phyloP scores from a whole-genome alignment of 1,140 invertebrate species.

The Dendrolimus punctatus region DNA sequence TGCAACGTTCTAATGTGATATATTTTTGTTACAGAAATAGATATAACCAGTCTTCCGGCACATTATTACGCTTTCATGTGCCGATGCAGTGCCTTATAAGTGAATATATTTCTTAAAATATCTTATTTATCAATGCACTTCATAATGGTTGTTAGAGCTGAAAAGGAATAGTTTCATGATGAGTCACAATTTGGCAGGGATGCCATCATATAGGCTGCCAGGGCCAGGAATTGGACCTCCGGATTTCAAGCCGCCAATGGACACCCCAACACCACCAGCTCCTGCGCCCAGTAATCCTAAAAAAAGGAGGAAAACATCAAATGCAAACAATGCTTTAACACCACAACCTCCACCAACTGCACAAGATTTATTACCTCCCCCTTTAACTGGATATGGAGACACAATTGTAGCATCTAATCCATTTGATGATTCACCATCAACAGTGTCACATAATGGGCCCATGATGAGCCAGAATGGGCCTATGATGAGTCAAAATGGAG shows the following conservation, averaged over 20 bases:
- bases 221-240: constrained; percentile 76
- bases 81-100: constrained; percentile 60
- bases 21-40: constrained; percentile 67
- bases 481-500: constrained; percentile 71
- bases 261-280: constrained; percentile 70
- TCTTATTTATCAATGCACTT: constrained; percentile 20
- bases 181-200: constrained; percentile 78
- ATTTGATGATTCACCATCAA: constrained; percentile 91
- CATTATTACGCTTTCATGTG: constrained; percentile 55
- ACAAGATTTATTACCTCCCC: constrained; percentile 85
- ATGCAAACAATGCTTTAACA: constrained; percentile 73
- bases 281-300: constrained; percentile 78
- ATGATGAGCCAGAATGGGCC: constrained; percentile 76
- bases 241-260: constrained; percentile 76
- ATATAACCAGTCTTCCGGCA: constrained; percentile 59
- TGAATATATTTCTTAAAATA: constrained; percentile 41
- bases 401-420: constrained; percentile 96
- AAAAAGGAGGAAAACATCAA: constrained; percentile 78
- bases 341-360: constrained; percentile 75
- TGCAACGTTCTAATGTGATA: too few relatives aligned
- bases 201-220: constrained; percentile 79
- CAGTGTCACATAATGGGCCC: constrained; percentile 73
- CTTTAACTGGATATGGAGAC: constrained; percentile 90
- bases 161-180: constrained; percentile 65
- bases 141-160: constrained; percentile 57